phyloP scores from a whole-genome alignment of 2,113 vertebrate species.

The Alligator sinensis region DNA sequence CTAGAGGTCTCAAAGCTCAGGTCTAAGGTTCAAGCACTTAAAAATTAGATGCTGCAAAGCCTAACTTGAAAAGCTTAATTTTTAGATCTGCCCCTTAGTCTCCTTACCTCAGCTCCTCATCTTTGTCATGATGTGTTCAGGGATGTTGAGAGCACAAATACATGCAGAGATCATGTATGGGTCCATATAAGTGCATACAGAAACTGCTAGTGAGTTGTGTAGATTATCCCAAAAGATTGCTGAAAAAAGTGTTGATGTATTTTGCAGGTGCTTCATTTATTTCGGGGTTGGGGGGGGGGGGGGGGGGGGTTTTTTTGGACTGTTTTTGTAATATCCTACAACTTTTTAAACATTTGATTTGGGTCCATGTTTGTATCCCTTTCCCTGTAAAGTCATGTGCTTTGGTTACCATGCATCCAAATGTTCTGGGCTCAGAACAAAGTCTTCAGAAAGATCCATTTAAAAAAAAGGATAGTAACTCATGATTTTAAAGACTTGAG shows the following conservation, averaged over 20 bases:
- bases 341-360: slow-evolving; percentile 20
- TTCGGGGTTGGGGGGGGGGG: background rate
- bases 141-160: background rate
- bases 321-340: slow-evolving; percentile 4
- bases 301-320: too few relatives aligned
- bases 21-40: too few relatives aligned
- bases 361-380: background rate
- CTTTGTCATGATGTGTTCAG: background rate
- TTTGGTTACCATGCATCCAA: background rate
- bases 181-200: background rate
- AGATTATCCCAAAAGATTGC: background rate
- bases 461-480: background rate
- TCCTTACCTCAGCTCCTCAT: background rate
- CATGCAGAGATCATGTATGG: accelerated
- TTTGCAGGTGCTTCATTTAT: background rate
- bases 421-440: background rate
- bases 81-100: background rate
- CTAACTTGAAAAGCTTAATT: background rate
- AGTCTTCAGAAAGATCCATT: background rate
- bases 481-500: background rate
- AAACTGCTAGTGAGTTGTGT: background rate
- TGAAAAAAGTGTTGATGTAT: background rate
- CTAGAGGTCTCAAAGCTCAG: too few relatives aligned
- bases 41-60: too few relatives aligned
- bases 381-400: background rate